These are phyloP conservation scores for Elephantulus edwardii DNA, from an alignment of 2,113 vertebrate genomes.

Conservation along the genomic window DNA sequence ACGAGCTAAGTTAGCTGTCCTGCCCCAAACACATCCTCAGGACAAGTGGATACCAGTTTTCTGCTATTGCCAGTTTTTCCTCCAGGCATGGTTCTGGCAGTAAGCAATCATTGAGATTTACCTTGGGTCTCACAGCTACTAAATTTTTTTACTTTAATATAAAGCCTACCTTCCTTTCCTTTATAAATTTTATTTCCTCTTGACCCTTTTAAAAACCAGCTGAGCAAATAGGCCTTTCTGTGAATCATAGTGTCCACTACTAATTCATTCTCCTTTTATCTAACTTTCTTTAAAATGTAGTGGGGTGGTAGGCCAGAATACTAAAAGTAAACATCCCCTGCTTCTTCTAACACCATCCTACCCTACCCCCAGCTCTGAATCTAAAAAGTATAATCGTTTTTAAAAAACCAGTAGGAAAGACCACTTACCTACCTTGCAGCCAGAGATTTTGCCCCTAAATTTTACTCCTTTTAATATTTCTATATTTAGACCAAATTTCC, in stretches of 20 bases:
- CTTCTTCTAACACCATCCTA: neutral
- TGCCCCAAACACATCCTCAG: neutral
- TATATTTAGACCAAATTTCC: slow-evolving; percentile 22
- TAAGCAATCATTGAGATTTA: neutral
- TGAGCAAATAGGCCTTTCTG: slow-evolving; percentile 17
- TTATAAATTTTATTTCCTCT: slow-evolving; percentile 21
- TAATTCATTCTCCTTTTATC: slow-evolving; percentile 44
- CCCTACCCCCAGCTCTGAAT: neutral
- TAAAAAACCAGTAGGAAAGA: neutral
- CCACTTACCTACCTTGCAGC: neutral
- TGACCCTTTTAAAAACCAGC: slow-evolving; percentile 19
- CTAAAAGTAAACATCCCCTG: neutral
- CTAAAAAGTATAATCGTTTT: neutral
- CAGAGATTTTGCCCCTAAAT: slow-evolving; percentile 34
- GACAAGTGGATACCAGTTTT: neutral
- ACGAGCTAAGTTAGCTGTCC: neutral
- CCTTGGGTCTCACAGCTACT: slow-evolving; percentile 8
- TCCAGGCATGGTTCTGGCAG: neutral
- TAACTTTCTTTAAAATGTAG: slow-evolving; percentile 45
- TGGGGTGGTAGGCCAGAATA: slow-evolving; percentile 31
- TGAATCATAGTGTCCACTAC: slow-evolving; percentile 30
- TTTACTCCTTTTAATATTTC: slow-evolving; percentile 20
- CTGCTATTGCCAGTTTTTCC: neutral
- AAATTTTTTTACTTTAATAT: neutral
- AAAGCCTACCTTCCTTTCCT: neutral